Evolutionary conservation across 2,888 invertebrate species (phyloP), one percentile per base, ranked within the genome.

Genomic region (Ptychoptera contaminata): DNA sequence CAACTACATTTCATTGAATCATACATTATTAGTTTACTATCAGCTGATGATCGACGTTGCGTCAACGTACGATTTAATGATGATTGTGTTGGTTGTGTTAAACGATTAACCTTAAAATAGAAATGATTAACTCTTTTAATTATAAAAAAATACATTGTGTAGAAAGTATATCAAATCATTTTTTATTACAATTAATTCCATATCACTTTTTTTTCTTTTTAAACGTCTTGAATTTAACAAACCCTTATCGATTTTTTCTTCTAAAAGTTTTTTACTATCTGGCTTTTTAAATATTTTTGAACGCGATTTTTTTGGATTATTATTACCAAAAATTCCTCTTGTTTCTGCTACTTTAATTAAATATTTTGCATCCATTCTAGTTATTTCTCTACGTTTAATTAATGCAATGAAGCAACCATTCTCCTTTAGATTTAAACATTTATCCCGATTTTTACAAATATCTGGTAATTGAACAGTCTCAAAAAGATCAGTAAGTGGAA

Each of bases 281-380:
- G 55, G 53, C 41, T 61, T 56, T 38, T 63, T 59, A 1, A 57
- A 54, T 43, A 58, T 56, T 34, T 57, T 63, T 48, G 62, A 58
- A 52, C 59, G 64, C 48, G 63, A 62, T 49, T 67, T 63, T 39
- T 64, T 60, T 10, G 65, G 61, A 41, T 66, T 62, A 4, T 57
- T 52, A 37, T 65, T 69, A 2, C 80, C 84, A 59, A 87, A 87
- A 49, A 87, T 62, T 0, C 86, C 85, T 47, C 85, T 72, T 36
- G 77, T 73, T 62, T 86, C 86, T 2, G 87, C 86, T 66, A 85
- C 82, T 54, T 79, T 74, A 52, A 87, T 87, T 74, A 87, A 81
- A 59, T 80, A 85, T 60, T 84, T 79, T 6, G 84, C 82, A 61
- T 87, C 81, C 54, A 86, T 71, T 37, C 79, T 74, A 44, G 80